Conservation (phyloP, 2,113 vertebrate species). For the Arothron firmamentum region DNA sequence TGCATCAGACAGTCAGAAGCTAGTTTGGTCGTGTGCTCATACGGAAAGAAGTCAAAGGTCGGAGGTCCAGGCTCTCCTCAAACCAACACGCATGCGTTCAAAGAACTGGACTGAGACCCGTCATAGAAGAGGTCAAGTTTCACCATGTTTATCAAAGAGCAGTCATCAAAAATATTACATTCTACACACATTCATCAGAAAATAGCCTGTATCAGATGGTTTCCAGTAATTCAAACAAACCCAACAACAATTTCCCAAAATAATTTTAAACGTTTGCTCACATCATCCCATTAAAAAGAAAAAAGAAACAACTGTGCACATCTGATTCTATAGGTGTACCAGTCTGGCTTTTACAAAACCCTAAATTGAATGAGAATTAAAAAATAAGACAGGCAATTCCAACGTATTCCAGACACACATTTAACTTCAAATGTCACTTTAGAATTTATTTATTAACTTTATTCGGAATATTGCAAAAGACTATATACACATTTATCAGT, state of each 20-base stretch:
- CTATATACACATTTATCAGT: slow-evolving; percentile 85
- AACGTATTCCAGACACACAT: slow-evolving; percentile 48
- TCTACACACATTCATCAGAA: slow-evolving; percentile 66
- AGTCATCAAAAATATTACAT: slow-evolving; percentile 70
- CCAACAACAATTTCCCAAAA: slow-evolving; percentile 42
- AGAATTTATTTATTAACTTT: slow-evolving; percentile 77
- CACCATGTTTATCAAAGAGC: slow-evolving; percentile 66
- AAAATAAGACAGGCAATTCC: slow-evolving; percentile 53
- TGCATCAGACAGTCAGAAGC: neutral
- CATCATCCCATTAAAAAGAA: slow-evolving; percentile 25
- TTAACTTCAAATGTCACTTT: slow-evolving; percentile 51
- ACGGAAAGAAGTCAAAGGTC: too few species aligned
- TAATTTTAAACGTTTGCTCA: slow-evolving; percentile 18
- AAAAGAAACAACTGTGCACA: neutral
- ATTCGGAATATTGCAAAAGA: slow-evolving; percentile 90
- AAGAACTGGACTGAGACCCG: slow-evolving; percentile 15
- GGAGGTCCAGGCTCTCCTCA: too few species aligned
- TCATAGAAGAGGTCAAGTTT: slow-evolving; percentile 37
- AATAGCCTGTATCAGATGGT: slow-evolving; percentile 55
- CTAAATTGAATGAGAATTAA: slow-evolving; percentile 26
- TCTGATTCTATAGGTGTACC: slow-evolving; percentile 31
- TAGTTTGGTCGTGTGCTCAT: neutral
- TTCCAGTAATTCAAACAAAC: slow-evolving; percentile 39
- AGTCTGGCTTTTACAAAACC: slow-evolving; percentile 23
- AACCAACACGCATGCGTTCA: neutral